Base-by-base conservation (phyloP, 2,888 invertebrate species). In the Leptinotarsa juncta region DNA sequence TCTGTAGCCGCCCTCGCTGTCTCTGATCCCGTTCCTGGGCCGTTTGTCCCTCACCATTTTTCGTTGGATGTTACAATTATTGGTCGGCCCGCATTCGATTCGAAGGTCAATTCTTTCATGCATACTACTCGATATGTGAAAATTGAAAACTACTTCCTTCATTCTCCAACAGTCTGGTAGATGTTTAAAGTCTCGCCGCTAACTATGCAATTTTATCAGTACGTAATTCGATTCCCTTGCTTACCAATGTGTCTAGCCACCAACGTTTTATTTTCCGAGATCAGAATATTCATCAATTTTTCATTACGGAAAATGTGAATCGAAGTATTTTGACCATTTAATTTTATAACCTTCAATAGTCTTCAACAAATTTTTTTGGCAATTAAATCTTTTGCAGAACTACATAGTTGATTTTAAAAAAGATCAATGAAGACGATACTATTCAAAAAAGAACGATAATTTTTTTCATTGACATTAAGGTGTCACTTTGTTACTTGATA, bases 1-100 rank as follows among this genome's bases (percentile, higher is more conserved):
- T 82, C 81, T 80, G 80, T 82, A 81, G 82, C 80, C 84, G 84
- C 85, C 85, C 85, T 83, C 84, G 81, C 79, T 76, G 79, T 77
- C 77, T 71, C 71, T 72, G 49, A 48, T 20, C 67, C 62, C 32
- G n/a, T 26, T 32, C 32, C 16, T 62, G 53, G 50, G 67, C 51
- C 26, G 49, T 67, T 18, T 50, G 23, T 50, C 26, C 49, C 20
- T 23, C 48, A 67, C 48, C 20, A 50, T 49, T 20, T 23, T 67
- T 26, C 48, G 16, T 65, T 57, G 18, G 14, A 57, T 23, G 57
- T 57, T 23, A 57, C 57, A 73, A 66, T 66, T 66, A 71, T 65
- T 67, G 62, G 65, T 53, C 70, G n/a, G 67, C 68, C 55, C 62
- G 72, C 20, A 65, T 23, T 71, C 76, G 77, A 65, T n/a, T 71